These are phyloP conservation scores for Andrena camellia DNA, from an alignment of 2,888 invertebrate genomes.

Conservation along the genomic window DNA sequence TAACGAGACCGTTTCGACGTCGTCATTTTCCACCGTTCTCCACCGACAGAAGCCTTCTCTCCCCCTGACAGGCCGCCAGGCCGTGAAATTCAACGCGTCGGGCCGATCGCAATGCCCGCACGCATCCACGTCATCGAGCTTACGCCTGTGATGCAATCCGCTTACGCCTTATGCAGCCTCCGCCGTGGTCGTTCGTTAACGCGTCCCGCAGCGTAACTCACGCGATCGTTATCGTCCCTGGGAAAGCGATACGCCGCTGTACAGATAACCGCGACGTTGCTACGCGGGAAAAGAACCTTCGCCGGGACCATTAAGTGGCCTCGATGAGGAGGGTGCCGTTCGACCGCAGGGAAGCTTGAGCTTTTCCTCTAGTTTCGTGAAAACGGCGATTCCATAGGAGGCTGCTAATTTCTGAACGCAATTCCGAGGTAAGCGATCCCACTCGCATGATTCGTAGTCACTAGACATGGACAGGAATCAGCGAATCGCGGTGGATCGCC, in stretches of 20 bases:
- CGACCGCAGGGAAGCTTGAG: background rate
- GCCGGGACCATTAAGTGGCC: slow-evolving; percentile 3
- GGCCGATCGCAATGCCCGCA: slow-evolving; percentile 8
- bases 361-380: background rate
- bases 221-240: slow-evolving; percentile 67
- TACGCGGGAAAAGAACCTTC: slow-evolving; percentile 17
- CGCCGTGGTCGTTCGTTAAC: slow-evolving; percentile 64
- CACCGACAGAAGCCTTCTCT: slow-evolving; percentile 12
- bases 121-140: slow-evolving; percentile 54
- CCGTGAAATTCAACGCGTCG: slow-evolving; percentile 52
- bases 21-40: slow-evolving; percentile 62
- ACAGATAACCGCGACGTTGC: slow-evolving; percentile 26
- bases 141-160: slow-evolving; percentile 56
- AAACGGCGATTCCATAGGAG: background rate
- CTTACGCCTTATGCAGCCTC: slow-evolving; percentile 44
- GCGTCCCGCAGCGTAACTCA: slow-evolving; percentile 54
- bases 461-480: background rate
- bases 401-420: background rate
- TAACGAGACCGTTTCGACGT: slow-evolving; percentile 72
- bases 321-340: background rate
- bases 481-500: slow-evolving; percentile 1
- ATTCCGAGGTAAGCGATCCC: background rate
- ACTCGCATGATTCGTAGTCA: background rate
- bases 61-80: background rate
- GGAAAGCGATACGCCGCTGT: slow-evolving; percentile 61